A percentile compares a stretch with the other conserved stretches of the same genome.
phyloP scores from a whole-genome alignment of 2,113 vertebrate genomes.

The Pterocles burchelli region DNA sequence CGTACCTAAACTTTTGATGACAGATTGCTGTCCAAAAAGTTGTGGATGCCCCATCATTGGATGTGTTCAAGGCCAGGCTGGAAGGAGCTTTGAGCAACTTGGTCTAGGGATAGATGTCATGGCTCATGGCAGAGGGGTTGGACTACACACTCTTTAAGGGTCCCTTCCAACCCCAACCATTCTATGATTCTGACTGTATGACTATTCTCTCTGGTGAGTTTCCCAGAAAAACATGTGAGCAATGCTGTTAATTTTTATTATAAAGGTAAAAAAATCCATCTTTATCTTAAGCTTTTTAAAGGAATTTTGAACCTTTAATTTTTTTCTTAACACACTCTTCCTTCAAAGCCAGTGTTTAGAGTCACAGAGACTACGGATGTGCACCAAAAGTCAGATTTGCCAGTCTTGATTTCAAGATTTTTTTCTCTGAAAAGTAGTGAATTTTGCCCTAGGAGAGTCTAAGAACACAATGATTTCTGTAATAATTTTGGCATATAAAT shows the following conservation, averaged over 20 bases:
- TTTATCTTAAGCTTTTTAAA: neutral
- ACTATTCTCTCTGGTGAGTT: neutral
- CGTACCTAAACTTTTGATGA: neutral
- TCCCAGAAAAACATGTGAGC: neutral
- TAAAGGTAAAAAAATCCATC: neutral
- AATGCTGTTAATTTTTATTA: neutral
- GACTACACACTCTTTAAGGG: neutral
- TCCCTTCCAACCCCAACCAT: neutral
- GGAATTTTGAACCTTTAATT: neutral
- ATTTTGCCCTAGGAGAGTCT: neutral
- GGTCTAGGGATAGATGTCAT: neutral
- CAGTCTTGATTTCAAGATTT: accelerated
- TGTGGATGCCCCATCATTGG: too few relatives aligned
- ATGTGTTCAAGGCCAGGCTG: neutral
- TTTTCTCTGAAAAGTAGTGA: neutral
- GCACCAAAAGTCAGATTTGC: neutral
- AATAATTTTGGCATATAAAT: neutral
- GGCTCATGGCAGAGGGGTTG: neutral
- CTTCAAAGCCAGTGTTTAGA: neutral
- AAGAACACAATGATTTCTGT: neutral
- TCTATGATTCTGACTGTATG: neutral
- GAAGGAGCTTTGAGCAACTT: neutral
- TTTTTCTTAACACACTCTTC: neutral
- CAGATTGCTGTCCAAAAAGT: neutral
- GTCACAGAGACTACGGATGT: neutral